Conservation (phyloP, 2,888 invertebrate genomes). For the Heliconius ethilla region DNA sequence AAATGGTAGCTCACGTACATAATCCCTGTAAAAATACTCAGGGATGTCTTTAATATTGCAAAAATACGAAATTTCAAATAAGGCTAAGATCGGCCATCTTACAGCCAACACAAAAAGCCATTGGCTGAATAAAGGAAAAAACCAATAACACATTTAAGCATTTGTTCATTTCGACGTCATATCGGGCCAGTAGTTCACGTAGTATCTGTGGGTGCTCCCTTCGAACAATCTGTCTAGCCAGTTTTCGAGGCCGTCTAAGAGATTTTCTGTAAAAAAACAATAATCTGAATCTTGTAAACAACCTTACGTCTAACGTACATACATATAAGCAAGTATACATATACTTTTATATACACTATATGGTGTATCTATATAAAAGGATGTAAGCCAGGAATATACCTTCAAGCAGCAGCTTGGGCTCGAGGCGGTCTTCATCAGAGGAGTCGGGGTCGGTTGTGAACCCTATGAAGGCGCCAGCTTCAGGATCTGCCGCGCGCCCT, state of each 20-base stretch:
- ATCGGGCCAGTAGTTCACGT: conserved; percentile 99
- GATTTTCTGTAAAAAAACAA: conserved; percentile 46
- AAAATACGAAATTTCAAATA: not conserved
- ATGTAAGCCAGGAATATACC: conserved; percentile 50
- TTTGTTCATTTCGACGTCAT: conserved; percentile 88
- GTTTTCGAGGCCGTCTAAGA: conserved; percentile 95
- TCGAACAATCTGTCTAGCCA: conserved; percentile 99
- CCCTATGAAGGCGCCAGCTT: conserved; percentile 93
- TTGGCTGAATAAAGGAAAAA: conserved; percentile 23
- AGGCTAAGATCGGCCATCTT: conserved; percentile 8
- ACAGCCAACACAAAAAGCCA: conserved; percentile 32
- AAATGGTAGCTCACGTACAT: not conserved
- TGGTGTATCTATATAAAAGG: not conserved
- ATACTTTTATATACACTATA: too few species aligned
- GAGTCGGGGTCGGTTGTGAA: conserved; percentile 88
- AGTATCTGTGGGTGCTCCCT: conserved; percentile 96
- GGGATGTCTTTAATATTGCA: not conserved
- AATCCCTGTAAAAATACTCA: not conserved
- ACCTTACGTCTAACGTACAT: not conserved
- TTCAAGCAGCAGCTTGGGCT: conserved; percentile 73
- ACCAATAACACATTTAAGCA: conserved; percentile 35
- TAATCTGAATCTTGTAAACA: not conserved
- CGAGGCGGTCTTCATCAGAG: conserved; percentile 77
- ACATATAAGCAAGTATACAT: too few species aligned
- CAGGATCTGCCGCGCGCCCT: conserved; percentile 82